Evolutionary conservation across 2,888 invertebrate genomes (phyloP).

Genomic region (Andrena trimmerana): DNA sequence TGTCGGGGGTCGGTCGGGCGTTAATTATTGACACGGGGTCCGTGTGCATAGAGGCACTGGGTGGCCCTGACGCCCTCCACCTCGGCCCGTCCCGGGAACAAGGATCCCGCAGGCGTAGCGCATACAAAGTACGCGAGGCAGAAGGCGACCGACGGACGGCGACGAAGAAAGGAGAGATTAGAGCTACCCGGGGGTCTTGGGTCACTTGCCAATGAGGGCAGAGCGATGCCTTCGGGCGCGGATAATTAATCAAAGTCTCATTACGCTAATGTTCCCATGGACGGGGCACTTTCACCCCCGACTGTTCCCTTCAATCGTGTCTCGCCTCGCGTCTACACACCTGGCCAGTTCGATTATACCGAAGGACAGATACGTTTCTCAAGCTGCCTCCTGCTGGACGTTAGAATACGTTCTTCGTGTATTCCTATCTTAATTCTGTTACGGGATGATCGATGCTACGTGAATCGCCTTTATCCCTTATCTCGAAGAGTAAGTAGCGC

Average conservation of each 20-base stretch:
- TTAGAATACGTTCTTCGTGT: no score
- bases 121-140: slow-evolving; percentile 63
- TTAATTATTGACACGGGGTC: slow-evolving; percentile 74
- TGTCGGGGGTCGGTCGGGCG: slow-evolving; percentile 67
- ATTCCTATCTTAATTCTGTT: no score
- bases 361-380: background rate
- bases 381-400: no score
- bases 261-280: slow-evolving; percentile 68
- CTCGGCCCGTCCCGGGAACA: slow-evolving; percentile 45
- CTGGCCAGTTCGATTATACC: background rate
- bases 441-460: no score
- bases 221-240: slow-evolving; percentile 62
- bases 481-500: no score
- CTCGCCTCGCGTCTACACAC: background rate
- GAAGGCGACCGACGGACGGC: slow-evolving; percentile 43
- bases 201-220: slow-evolving; percentile 73
- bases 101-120: slow-evolving; percentile 58
- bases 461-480: no score
- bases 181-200: slow-evolving; percentile 53
- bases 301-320: background rate
- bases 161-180: slow-evolving; percentile 39
- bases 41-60: slow-evolving; percentile 52
- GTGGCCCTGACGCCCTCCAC: slow-evolving; percentile 27
- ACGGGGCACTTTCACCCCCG: slow-evolving; percentile 11
- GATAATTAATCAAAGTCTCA: slow-evolving; percentile 79